Conservation (phyloP, 2,888 invertebrate genomes). For the Coenonympha glycerion region DNA sequence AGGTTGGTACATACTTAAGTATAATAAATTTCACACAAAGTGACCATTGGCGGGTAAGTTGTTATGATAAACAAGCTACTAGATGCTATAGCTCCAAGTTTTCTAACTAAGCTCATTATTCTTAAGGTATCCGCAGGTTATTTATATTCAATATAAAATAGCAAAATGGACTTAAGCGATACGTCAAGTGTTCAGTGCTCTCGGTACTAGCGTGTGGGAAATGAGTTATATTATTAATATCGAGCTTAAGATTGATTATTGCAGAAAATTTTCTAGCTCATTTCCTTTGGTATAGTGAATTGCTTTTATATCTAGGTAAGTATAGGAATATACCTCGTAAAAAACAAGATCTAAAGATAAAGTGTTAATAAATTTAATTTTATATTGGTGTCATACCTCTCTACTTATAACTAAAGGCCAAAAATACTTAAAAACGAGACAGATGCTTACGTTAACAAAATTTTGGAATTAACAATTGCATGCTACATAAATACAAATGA, state of each 20-base stretch:
- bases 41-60: slow-evolving; percentile 5
- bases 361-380: background rate
- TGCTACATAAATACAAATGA: too few species aligned
- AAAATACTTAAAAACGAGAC: too few species aligned
- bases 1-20: too few species aligned
- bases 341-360: background rate
- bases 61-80: slow-evolving; percentile 17
- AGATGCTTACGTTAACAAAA: too few species aligned
- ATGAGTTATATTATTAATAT: background rate
- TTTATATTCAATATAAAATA: slow-evolving; percentile 29
- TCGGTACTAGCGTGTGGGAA: slow-evolving; percentile 20
- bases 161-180: slow-evolving; percentile 28
- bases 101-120: slow-evolving; percentile 21
- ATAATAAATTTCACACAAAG: slow-evolving; percentile 1
- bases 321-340: too few species aligned
- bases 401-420: background rate
- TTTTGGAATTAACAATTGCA: too few species aligned
- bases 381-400: background rate
- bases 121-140: slow-evolving; percentile 25
- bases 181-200: slow-evolving; percentile 28
- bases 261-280: background rate
- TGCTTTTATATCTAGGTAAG: slow-evolving; percentile 5
- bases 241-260: background rate
- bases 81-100: slow-evolving; percentile 14
- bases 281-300: background rate